Base-by-base conservation (phyloP, 2,888 invertebrate species). In the Tiliacea citrago region DNA sequence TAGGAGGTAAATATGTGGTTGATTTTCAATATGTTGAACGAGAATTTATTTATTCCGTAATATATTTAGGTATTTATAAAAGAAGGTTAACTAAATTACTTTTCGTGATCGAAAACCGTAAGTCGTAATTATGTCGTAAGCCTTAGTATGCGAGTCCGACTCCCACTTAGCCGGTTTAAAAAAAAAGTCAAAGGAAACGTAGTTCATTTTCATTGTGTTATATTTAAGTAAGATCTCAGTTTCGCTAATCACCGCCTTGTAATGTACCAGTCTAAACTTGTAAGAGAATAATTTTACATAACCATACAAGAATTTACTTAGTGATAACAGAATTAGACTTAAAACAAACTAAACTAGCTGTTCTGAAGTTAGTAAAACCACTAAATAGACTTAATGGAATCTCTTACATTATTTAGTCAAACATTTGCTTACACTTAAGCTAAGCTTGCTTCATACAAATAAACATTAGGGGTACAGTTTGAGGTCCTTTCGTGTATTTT, bases 331-430 rank as follows among this genome's bases (percentile, higher is more conserved):
- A 80, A 74, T 83, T 72, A 77, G 70, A 67, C 61, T 77, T 75
- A 49, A 76, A 77, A 77, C 75, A 75, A 86, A 82, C 82, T 55
- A 39, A 84, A 71, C 77, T 69, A 66, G 70, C 65, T 86, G 69
- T 60, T 51, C 72, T 55, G 53, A 81, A 86, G 72, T 86, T 85
- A 77, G 81, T 74, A 68, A 84, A 85, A 84, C 84, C 85, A 55
- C 84, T 47, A 75, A 81, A 86, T 81, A 86, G 81, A 86, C 84
- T 86, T 80, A 74, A 72, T 77, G 81, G 63, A 77, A 81, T 84
- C 81, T 69, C 68, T 75, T 73, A 86, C 81, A 77, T 62, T n/a
- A n/a, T n/a, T n/a, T 71, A 73, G 53, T 61, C 65, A 79, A 86
- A 77, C 69, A 80, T 86, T 86, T 81, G 45, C 75, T 63, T 72